phyloP scores from a whole-genome alignment of 2,888 invertebrate genomes.

The Meliscaeva auricollis region DNA sequence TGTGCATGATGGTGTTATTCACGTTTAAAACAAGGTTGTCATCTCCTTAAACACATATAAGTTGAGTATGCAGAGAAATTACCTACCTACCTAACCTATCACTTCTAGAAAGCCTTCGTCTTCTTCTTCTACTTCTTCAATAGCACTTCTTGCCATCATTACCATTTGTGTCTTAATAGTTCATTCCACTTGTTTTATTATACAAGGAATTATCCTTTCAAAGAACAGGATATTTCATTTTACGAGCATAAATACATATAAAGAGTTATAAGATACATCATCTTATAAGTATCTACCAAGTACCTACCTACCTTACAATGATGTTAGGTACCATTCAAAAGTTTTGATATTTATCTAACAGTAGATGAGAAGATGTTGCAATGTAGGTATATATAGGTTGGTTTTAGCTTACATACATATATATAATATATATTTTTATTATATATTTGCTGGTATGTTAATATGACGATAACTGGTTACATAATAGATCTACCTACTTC shows the following conservation, averaged over 20 bases:
- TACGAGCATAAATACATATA: neutral
- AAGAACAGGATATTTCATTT: conserved; percentile 24
- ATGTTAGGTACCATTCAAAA: conserved; percentile 8
- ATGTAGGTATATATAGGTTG: neutral
- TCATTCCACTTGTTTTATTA: conserved; percentile 46
- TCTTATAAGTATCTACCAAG: conserved; percentile 31
- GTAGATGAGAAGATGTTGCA: neutral
- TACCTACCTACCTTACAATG: conserved; percentile 19
- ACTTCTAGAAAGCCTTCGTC: no score
- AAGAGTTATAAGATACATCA: conserved; percentile 1
- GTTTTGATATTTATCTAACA: conserved; percentile 33
- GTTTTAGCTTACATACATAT: neutral
- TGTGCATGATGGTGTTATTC: neutral
- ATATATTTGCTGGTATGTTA: no score
- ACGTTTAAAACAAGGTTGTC: conserved; percentile 9
- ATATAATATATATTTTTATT: neutral
- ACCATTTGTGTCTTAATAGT: conserved; percentile 43
- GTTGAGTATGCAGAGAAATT: neutral
- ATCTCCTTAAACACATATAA: neutral
- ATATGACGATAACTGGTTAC: no score
- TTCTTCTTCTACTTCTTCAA: no score
- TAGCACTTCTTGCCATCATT: conserved; percentile 27
- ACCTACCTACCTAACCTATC: no score
- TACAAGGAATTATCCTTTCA: conserved; percentile 49
- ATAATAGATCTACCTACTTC: conserved; percentile 18